These are phyloP conservation scores for Thereuonema tuberculata DNA, from an alignment of 1,140 invertebrate species.

Conservation along the genomic window DNA sequence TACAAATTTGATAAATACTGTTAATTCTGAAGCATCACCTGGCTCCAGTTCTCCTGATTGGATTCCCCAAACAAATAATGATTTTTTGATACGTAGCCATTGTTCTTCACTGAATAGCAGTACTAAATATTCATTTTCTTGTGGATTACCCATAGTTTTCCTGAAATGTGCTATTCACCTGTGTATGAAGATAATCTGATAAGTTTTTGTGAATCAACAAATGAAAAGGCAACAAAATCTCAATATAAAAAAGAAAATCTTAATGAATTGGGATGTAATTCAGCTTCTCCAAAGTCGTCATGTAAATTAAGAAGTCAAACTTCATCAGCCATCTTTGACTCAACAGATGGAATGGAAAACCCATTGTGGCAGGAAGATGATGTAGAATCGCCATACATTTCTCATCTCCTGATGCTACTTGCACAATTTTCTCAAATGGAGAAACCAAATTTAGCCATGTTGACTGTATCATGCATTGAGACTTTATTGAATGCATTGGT, in stretches of 20 bases:
- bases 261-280: neutral
- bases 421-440: conserved; percentile 1
- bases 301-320: neutral
- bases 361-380: neutral
- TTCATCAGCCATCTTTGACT: neutral
- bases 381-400: neutral
- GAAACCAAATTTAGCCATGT: neutral
- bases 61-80: no score
- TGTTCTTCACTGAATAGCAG: no score
- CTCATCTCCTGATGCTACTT: neutral
- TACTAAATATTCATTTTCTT: no score
- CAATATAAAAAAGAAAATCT: neutral
- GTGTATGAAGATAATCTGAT: neutral
- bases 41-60: no score
- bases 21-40: no score
- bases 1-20: no score
- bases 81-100: no score
- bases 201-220: neutral
- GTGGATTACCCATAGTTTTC: neutral
- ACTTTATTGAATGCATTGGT: neutral
- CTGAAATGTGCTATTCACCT: neutral
- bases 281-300: neutral
- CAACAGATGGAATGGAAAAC: neutral
- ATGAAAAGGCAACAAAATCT: neutral
- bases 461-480: neutral